These are phyloP conservation scores for Chlorops oryzae DNA, from an alignment of 1,140 invertebrate species.

Conservation along the genomic window DNA sequence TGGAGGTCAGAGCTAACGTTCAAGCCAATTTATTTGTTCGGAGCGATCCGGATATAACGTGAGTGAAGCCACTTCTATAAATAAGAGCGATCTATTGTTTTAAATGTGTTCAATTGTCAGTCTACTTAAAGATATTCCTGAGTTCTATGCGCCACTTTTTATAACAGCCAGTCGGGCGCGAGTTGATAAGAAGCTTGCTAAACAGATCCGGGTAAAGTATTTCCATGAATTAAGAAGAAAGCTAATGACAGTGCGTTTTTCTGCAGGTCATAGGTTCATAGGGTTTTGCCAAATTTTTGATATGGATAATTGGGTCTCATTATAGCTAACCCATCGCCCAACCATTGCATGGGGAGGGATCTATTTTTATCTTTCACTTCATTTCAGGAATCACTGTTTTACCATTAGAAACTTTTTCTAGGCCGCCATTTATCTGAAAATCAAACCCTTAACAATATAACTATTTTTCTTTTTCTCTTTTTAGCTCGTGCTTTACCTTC, in stretches of 20 bases:
- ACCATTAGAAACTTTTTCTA: background rate
- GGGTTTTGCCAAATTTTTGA: too few relatives aligned
- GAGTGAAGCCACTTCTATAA: conserved; percentile 33
- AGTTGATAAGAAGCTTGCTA: conserved; percentile 26
- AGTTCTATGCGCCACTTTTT: conserved; percentile 41
- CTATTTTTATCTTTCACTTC: too few relatives aligned
- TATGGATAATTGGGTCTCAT: too few relatives aligned
- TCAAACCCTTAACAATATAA: background rate
- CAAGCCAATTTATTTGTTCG: conserved; percentile 66
- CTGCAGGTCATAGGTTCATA: too few relatives aligned
- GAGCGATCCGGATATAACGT: conserved; percentile 53
- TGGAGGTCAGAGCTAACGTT: conserved; percentile 60
- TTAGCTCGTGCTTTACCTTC: conserved; percentile 24
- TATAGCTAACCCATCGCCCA: too few relatives aligned
- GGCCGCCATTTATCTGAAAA: too few relatives aligned
- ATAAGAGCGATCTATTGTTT: background rate
- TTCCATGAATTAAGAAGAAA: too few relatives aligned
- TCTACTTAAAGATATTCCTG: conserved; percentile 26
- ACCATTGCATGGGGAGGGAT: too few relatives aligned
- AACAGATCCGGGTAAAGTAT: conserved; percentile 25
- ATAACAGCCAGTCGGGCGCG: conserved; percentile 28
- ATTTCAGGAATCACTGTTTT: background rate
- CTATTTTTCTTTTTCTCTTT: background rate
- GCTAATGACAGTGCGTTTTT: too few relatives aligned
- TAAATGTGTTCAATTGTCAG: conserved; percentile 13